Percentiles rank a stretch among this genome's conserved stretches.
These are phyloP conservation scores for Lanius ludovicianus DNA, from an alignment of 2,113 vertebrate genomes.

Conservation along the genomic window DNA sequence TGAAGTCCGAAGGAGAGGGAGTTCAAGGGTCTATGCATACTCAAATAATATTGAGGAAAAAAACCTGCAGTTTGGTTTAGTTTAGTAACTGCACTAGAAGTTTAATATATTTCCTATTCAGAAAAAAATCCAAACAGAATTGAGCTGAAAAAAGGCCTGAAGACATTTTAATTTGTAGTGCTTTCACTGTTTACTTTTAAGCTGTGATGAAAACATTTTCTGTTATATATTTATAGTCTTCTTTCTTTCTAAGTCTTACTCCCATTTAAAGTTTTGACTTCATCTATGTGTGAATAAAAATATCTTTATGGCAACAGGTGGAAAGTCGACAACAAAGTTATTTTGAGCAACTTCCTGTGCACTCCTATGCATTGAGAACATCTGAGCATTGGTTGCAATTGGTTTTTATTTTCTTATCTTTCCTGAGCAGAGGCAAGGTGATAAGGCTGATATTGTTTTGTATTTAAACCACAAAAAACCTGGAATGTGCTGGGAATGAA, in stretches of 20 bases:
- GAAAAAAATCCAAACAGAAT: neutral
- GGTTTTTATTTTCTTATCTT: neutral
- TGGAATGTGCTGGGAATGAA: neutral
- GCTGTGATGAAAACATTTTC: neutral
- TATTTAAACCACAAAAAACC: neutral
- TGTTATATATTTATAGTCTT: neutral
- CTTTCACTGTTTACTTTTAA: neutral
- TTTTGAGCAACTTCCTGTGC: neutral
- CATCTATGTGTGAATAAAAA: neutral
- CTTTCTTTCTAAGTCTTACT: neutral
- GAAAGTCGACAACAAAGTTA: neutral
- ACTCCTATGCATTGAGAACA: neutral
- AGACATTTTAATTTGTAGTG: neutral
- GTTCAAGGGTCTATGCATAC: neutral
- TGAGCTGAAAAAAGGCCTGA: neutral
- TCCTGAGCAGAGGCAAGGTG: neutral
- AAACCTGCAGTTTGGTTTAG: neutral
- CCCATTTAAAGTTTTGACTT: neutral
- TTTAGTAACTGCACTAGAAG: neutral
- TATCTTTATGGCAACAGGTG: neutral
- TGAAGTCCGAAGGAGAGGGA: neutral
- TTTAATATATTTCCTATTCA: neutral
- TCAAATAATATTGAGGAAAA: neutral
- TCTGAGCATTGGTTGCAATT: neutral
- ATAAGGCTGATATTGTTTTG: neutral